phyloP scores from a whole-genome alignment of 2,888 invertebrate genomes.

The Clostera curtula region DNA sequence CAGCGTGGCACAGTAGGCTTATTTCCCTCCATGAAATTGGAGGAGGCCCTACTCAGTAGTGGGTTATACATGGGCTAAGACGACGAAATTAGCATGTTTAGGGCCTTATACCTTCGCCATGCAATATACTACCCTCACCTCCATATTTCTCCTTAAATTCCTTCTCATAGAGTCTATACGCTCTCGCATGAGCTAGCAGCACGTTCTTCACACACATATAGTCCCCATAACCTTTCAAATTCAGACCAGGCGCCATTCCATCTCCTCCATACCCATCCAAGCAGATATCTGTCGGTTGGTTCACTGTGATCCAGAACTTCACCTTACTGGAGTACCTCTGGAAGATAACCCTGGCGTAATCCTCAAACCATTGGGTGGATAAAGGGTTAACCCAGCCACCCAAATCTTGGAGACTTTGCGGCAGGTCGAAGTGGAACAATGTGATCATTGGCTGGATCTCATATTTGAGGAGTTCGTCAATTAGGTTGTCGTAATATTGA shows the following conservation, averaged over 20 bases:
- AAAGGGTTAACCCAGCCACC: constrained; percentile 51
- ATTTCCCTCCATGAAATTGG: too few species aligned
- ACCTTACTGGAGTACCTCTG: constrained; percentile 61
- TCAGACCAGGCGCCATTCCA: constrained; percentile 42
- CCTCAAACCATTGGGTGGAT: constrained; percentile 53
- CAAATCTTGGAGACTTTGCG: constrained; percentile 44
- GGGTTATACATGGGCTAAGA: too few species aligned
- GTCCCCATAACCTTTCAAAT: constrained; percentile 52
- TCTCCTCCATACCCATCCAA: constrained; percentile 57
- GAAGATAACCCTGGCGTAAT: constrained; percentile 61
- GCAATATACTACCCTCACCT: constrained; percentile 32
- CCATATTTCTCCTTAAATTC: constrained; percentile 42
- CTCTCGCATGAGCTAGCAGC: constrained; percentile 75
- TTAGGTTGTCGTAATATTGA: constrained; percentile 73
- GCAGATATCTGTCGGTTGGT: constrained; percentile 70
- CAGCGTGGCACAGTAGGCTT: too few species aligned
- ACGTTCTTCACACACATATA: constrained; percentile 72
- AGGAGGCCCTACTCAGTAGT: too few species aligned
- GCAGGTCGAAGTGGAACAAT: constrained; percentile 50
- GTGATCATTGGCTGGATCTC: constrained; percentile 51
- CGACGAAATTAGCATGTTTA: too few species aligned
- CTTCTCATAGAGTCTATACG: constrained; percentile 55
- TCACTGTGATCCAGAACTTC: constrained; percentile 76
- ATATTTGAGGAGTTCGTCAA: constrained; percentile 57
- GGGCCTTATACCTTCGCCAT: too few species aligned